Evolutionary conservation across 2,797 vertebrate species (phyloP), one percentile per base, ranked within the genome.

Genomic region (Xiphophorus birchmanni): DNA sequence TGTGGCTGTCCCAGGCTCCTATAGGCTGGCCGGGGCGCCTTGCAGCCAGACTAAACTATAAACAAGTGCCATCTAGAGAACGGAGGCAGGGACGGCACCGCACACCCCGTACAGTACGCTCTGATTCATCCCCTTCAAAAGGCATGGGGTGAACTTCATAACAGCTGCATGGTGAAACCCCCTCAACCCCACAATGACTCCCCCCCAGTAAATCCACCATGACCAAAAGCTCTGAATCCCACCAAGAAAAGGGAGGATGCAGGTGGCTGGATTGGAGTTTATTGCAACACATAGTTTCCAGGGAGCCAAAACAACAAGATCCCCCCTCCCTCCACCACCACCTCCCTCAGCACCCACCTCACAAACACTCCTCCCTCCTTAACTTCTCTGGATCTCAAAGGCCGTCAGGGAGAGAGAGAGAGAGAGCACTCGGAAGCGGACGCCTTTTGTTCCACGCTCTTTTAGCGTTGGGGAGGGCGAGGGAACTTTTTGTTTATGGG

Each of bases 201-300:
- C 18, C 71, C 8, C 29, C 72, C 85, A 87, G 87, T 88, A 93
- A 92, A 92, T 92, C 91, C 86, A 80, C 87, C 88, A 65, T 76
- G 54, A 78, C 88, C 84, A 58, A 79, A 86, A 84, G 84, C 91
- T 87, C 91, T 90, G 88, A 92, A 87, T 90, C 82, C 77, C 77
- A 26, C 87, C 26, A 54, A 88, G 89, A 90, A 92, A n/a, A 93
- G 90, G 73, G 56, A 91, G 88, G 90, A 90, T 90, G 91, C 93
- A 94, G 94, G 92, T 93, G 94, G 94, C 86, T 91, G 86, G 83
- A 90, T 82, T 48, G 73, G 82, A 91, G 90, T 91, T 92, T 92
- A 94, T 83, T 88, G 88, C 90, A 88, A 88, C 86, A 86, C 92
- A 94, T 91, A 92, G 82, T 94, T 94, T 92, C 87, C 92, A 93